Evolutionary conservation across 2,888 invertebrate genomes (phyloP).

Genomic region (Arge pagana): DNA sequence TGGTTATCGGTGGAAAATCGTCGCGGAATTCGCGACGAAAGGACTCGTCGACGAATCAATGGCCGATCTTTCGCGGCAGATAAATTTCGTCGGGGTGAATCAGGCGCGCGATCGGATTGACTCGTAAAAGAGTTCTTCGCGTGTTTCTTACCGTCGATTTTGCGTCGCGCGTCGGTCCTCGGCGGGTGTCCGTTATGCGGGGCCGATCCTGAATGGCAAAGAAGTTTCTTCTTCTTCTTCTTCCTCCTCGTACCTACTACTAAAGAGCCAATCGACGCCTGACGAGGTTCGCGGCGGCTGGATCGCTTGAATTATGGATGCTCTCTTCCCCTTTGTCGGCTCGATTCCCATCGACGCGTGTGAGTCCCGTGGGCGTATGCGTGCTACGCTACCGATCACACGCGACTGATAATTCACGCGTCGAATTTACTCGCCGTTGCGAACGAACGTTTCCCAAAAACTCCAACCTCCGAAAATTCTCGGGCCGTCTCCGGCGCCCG

Average conservation of each 20-base stretch:
- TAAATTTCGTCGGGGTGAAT: too few relatives aligned
- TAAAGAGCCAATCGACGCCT: constrained; percentile 49
- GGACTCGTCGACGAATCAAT: too few relatives aligned
- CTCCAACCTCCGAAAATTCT: too few relatives aligned
- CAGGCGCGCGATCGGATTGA: constrained; percentile 12
- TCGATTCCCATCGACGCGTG: constrained; percentile 9
- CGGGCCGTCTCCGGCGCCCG: too few relatives aligned
- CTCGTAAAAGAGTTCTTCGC: constrained; percentile 22
- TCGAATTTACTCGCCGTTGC: too few relatives aligned
- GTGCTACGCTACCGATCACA: constrained; percentile 41
- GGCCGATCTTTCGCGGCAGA: too few relatives aligned
- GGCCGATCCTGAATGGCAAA: constrained; percentile 14
- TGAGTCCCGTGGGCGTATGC: constrained; percentile 26
- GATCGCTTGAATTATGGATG: constrained; percentile 56
- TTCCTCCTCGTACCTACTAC: constrained; percentile 24
- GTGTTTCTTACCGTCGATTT: constrained; percentile 5
- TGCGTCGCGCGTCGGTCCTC: neutral
- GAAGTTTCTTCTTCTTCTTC: too few relatives aligned
- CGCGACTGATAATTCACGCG: constrained; percentile 49
- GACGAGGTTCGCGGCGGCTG: constrained; percentile 37
- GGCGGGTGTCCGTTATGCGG: neutral
- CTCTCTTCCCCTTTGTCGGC: constrained; percentile 46
- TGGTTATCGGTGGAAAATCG: too few relatives aligned
- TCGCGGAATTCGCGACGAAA: too few relatives aligned
- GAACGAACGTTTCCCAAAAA: too few relatives aligned